Evolutionary conservation across 2,113 vertebrate genomes (phyloP).

Genomic region (Charina bottae): DNA sequence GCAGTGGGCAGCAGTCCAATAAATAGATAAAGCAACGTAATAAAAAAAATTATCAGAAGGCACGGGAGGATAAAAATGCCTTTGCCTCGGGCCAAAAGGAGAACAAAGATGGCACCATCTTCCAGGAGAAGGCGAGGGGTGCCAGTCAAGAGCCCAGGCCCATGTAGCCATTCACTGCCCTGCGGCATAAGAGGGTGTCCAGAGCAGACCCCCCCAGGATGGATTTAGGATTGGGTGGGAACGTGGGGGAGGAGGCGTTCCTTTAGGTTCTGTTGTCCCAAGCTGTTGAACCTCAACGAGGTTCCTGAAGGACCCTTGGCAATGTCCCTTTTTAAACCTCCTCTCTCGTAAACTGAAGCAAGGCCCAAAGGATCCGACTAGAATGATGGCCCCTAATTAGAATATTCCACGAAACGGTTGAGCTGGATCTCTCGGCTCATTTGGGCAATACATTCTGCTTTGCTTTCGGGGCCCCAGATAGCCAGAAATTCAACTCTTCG

Average conservation of each 20-base stretch:
- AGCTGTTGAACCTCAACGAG: not conserved
- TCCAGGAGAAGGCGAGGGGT: too few species aligned
- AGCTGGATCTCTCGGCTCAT: too few species aligned
- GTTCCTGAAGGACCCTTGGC: not conserved
- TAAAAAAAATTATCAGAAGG: too few species aligned
- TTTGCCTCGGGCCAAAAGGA: too few species aligned
- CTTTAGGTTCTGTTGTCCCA: not conserved
- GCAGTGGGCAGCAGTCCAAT: too few species aligned
- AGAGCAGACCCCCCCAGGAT: not conserved
- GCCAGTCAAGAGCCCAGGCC: too few species aligned
- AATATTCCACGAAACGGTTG: not conserved
- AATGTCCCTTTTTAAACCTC: not conserved
- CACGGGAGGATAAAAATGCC: too few species aligned
- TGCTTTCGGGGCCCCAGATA: not conserved
- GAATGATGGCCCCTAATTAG: not conserved
- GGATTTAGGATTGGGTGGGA: not conserved
- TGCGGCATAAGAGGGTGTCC: too few species aligned
- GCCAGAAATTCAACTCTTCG: not conserved
- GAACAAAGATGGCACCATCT: too few species aligned
- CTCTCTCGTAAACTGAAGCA: not conserved
- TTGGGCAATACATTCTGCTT: not conserved
- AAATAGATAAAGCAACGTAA: too few species aligned
- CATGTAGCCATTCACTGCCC: not conserved
- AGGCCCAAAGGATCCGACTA: not conserved
- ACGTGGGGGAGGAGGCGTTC: rapidly evolving